Evolutionary conservation across 2,797 vertebrate genomes (phyloP), one percentile per base, ranked within the genome.

Genomic region (Erethizon dorsatum): DNA sequence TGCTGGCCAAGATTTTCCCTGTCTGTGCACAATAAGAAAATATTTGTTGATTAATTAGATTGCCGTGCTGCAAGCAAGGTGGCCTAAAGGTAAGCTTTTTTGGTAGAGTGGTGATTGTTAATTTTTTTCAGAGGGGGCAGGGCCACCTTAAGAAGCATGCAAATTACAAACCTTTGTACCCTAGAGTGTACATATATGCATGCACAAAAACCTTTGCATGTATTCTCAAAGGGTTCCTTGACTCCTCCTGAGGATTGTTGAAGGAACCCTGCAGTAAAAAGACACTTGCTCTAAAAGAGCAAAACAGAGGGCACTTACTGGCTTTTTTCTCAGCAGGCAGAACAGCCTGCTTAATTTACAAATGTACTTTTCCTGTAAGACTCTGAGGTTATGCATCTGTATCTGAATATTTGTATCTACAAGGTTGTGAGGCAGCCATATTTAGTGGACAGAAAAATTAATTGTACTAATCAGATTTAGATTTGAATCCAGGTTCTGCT

Each of bases 11-110:
- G 24, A 50, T 47, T 91, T 96, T 83, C 45, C n/a, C 33, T 93
- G 33, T 79, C 22, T 71, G 8, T 78, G 28, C 33, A 91, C 75
- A 71, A 11, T 47, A 93, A 71, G 8, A 77, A 80, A 59, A 37
- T 73, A 80, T 65, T 37, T 89, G 67, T 65, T 82, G 77, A 90
- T 83, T 28, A 86, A 73, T 90, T 89, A 93, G 20, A 56, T 88
- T 71, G n/a, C 56, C 80, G 52, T 59, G 17, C 73, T 59, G 47
- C 45, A 85, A 54, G 18, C 54, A 73, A 77, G 22, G 24, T 37
- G 26, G 24, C 52, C 91, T 56, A 54, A 73, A 22, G 8, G 56
- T 75, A 65, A 61, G 17, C 17, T 88, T 59, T 83, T 7, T 83
- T 75, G 18, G 61, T 50, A 88, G 71, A 73, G 13, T 41, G 37